Base-by-base conservation (phyloP, 2,797 vertebrate species). In the Peromyscus aztecus region DNA sequence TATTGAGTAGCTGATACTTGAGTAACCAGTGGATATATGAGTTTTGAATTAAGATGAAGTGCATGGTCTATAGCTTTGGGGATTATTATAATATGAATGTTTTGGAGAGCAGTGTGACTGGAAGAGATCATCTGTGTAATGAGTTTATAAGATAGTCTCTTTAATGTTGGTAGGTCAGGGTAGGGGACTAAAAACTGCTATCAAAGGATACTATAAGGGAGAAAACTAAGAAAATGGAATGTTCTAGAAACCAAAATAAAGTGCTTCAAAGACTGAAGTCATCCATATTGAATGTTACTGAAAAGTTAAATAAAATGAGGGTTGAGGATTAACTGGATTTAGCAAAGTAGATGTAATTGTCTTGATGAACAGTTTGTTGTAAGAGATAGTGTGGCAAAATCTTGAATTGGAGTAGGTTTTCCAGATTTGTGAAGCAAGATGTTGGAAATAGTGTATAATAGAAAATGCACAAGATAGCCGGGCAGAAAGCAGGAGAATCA, bases 371-470 rank as follows among this genome's bases (percentile, higher is more conserved):
- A 75, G n/a, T 92, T 86, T 89, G 67, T 21, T 91, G n/a, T 49
- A 95, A 88, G n/a, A 82, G 27, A 67, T 61, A 84, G 31, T 93
- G 34, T 13, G 43, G 83, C 49, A 96, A 69, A 82, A 76, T 55
- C 24, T 75, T 94, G 52, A 69, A 89, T 34, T 94, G 37, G 12
- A 81, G 13, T 93, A 90, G 57, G 57, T 78, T 96, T 96, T 96
- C 76, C 52, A 93, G 63, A 83, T 90, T 89, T 89, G 19, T 78
- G 29, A 91, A 87, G 17, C 19, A 96, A 94, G 89, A 29, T 78
- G 27, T 37, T 90, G 19, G 46, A 94, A 89, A 71, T 85, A 61
- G 16, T 94, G 29, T 94, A 73, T 85, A 80, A 80, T 14, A 90
- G 46, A 59, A 34, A 73, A 10, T 59, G 27, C 43, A 81, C 11